A percentile compares a stretch with the other conserved stretches of the same genome.
phyloP scores from a whole-genome alignment of 2,113 vertebrate species.

The Elephas maximus region DNA sequence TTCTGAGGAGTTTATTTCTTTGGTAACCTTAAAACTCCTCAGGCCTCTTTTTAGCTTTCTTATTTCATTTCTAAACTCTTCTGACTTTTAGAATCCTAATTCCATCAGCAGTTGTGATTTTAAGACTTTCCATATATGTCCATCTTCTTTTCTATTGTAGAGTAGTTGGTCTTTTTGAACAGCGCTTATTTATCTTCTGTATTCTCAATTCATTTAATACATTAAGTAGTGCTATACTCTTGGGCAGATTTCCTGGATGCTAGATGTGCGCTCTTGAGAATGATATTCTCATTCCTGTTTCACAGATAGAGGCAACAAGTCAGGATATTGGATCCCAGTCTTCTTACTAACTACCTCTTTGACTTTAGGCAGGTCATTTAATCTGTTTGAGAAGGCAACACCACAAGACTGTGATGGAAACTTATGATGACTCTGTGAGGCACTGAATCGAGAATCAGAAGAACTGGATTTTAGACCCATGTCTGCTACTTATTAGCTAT shows the following conservation, averaged over 20 bases:
- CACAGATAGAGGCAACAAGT: not conserved
- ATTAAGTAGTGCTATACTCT: not conserved
- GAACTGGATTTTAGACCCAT: not conserved
- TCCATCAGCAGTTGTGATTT: constrained; percentile 23
- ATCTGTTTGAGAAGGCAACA: not conserved
- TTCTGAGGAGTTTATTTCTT: not conserved
- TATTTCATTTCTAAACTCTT: not conserved
- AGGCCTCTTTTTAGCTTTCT: not conserved
- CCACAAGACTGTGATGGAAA: not conserved
- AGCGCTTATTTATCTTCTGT: not conserved
- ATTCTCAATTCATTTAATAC: constrained; percentile 22
- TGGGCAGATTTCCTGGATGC: not conserved
- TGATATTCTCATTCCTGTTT: constrained; percentile 39
- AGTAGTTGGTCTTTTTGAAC: constrained; percentile 36
- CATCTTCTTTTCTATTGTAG: not conserved
- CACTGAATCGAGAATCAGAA: not conserved
- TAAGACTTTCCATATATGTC: not conserved
- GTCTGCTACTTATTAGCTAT: not conserved
- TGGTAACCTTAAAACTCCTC: not conserved
- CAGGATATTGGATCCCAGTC: not conserved
- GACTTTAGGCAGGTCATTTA: not conserved
- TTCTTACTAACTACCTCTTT: not conserved
- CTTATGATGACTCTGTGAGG: not conserved
- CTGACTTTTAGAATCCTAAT: not conserved
- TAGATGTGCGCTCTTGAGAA: not conserved